Conservation (phyloP, 2,113 vertebrate species). For the Hippocampus barbouri region DNA sequence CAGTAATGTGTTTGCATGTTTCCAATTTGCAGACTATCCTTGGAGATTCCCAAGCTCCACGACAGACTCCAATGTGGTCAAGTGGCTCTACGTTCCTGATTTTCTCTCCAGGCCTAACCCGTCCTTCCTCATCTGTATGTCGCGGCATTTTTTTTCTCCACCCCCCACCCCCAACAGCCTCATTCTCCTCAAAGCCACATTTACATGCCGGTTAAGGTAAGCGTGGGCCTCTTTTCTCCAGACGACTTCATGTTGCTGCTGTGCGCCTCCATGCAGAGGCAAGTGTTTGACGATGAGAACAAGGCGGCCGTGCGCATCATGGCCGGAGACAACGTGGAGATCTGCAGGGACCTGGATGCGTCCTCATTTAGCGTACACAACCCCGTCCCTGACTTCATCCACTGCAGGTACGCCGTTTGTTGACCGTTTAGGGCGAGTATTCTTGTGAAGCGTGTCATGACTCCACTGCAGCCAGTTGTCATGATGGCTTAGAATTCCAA, state of each 20-base stretch:
- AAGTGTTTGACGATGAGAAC: conserved; percentile 95
- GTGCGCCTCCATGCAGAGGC: conserved; percentile 91
- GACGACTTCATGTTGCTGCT: conserved; percentile 96
- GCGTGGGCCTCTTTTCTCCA: conserved; percentile 42
- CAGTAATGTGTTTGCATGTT: background rate
- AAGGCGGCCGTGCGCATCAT: conserved; percentile 86
- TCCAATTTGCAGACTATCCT: conserved; percentile 82
- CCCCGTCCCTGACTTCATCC: conserved; percentile 95
- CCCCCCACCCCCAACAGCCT: no score
- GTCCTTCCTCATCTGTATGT: conserved; percentile 91
- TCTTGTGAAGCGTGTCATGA: background rate
- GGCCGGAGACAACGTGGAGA: conserved; percentile 97
- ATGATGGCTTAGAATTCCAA: no score
- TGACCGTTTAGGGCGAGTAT: no score
- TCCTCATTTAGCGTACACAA: conserved; percentile 95
- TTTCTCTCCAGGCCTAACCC: conserved; percentile 85
- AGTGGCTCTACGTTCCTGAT: conserved; percentile 96
- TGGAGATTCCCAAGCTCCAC: conserved; percentile 83
- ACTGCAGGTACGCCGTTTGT: conserved; percentile 80
- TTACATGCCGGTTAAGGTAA: background rate
- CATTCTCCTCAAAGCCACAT: background rate
- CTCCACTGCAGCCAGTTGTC: background rate
- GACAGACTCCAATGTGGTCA: conserved; percentile 91
- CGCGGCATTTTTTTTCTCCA: background rate
- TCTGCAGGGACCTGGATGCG: conserved; percentile 93